These are phyloP conservation scores for Glaucopsyche alexis DNA, from an alignment of 2,888 invertebrate species.

Conservation along the genomic window DNA sequence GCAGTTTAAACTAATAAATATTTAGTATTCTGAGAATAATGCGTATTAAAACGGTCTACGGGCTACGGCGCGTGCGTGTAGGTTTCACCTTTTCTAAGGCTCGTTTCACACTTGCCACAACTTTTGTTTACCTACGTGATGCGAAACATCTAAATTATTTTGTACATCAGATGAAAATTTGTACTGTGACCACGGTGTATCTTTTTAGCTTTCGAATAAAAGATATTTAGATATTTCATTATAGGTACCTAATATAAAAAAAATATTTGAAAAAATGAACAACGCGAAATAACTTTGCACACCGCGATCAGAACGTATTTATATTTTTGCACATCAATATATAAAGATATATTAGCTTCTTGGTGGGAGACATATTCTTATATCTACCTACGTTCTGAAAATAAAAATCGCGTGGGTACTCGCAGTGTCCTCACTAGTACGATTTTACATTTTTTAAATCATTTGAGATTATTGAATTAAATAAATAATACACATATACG, in stretches of 20 bases:
- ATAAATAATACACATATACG: neutral
- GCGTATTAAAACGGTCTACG: neutral
- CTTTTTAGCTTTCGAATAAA: too few relatives aligned
- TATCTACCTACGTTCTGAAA: too few relatives aligned
- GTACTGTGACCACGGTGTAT: too few relatives aligned
- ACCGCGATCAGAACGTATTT: neutral
- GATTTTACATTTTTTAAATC: neutral
- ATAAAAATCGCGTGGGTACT: conserved; percentile 1
- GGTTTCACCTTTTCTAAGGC: neutral
- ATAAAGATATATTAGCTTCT: conserved; percentile 9
- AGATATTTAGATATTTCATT: too few relatives aligned
- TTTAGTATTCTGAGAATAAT: conserved; percentile 11
- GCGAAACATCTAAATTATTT: too few relatives aligned
- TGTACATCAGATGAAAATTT: too few relatives aligned
- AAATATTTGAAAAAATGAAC: neutral
- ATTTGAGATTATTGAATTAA: neutral
- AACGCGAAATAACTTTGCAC: neutral
- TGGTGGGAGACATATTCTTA: neutral
- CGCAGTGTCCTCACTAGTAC: neutral
- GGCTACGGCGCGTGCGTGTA: neutral
- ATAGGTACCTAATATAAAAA: too few relatives aligned
- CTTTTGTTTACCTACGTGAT: too few relatives aligned
- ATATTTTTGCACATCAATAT: conserved; percentile 1
- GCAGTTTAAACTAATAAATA: conserved; percentile 3
- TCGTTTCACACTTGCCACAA: neutral